A percentile compares a stretch with the other conserved stretches of the same genome.
Conservation (phyloP, 2,888 invertebrate genomes). For the Odontocerum albicorne region DNA sequence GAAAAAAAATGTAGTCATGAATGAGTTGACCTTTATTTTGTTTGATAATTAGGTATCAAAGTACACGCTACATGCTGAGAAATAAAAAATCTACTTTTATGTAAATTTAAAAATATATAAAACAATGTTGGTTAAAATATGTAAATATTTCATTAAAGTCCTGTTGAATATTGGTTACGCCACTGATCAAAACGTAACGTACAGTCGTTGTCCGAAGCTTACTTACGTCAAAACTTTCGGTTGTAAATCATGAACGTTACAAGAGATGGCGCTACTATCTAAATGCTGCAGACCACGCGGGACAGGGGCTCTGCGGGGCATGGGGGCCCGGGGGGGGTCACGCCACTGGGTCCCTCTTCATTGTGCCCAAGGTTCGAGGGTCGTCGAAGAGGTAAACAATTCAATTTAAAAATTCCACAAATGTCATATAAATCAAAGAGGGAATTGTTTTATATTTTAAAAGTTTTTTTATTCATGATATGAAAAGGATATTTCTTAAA, state of each 20-base stretch:
- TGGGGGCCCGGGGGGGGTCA: background rate
- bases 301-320: background rate
- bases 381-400: conserved; percentile 12
- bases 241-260: conserved; percentile 65
- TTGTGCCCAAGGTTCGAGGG: too few relatives aligned
- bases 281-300: conserved; percentile 64
- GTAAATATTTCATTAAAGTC: too few relatives aligned
- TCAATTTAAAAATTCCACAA: conserved; percentile 19
- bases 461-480: background rate
- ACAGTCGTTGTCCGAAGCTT: conserved; percentile 57
- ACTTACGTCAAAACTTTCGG: conserved; percentile 67
- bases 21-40: too few relatives aligned
- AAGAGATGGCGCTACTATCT: conserved; percentile 54
- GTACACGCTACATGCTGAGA: too few relatives aligned
- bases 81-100: too few relatives aligned
- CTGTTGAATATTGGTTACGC: too few relatives aligned
- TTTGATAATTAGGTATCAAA: too few relatives aligned
- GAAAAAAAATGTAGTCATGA: too few relatives aligned
- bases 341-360: too few relatives aligned
- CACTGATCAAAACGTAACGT: conserved; percentile 34
- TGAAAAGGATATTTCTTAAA: too few relatives aligned
- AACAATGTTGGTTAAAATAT: too few relatives aligned
- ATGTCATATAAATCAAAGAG: conserved; percentile 19
- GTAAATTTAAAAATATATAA: too few relatives aligned
- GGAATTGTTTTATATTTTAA: conserved; percentile 3